Evolutionary conservation across 2,888 invertebrate species (phyloP).

Genomic region (Apodemia duryi): DNA sequence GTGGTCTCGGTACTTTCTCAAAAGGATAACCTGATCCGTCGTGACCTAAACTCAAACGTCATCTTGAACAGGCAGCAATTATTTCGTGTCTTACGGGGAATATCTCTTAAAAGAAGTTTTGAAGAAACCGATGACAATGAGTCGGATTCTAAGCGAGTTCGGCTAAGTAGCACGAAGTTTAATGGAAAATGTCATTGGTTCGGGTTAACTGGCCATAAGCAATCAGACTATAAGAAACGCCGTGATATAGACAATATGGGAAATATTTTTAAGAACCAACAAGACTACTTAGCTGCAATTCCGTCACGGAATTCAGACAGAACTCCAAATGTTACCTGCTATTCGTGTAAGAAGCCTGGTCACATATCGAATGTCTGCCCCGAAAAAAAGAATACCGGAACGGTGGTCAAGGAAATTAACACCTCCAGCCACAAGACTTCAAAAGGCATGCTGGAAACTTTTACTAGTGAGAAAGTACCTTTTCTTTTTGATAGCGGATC

Average conservation of each 20-base stretch:
- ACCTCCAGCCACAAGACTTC: neutral
- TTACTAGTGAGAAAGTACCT: neutral
- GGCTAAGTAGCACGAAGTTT: too few species aligned
- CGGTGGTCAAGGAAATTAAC: neutral
- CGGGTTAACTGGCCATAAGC: too few species aligned
- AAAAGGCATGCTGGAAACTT: neutral
- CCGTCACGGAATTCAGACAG: neutral
- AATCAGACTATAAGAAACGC: too few species aligned
- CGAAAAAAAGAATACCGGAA: neutral
- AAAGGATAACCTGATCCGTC: neutral
- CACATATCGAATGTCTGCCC: neutral
- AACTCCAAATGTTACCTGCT: neutral
- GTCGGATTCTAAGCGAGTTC: too few species aligned
- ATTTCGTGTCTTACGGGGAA: neutral
- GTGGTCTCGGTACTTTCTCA: neutral
- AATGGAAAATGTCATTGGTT: too few species aligned
- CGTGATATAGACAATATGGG: too few species aligned
- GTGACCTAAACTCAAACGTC: neutral
- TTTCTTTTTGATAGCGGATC: constrained; percentile 1
- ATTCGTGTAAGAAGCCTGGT: neutral
- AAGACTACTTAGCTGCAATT: neutral
- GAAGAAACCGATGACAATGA: too few species aligned
- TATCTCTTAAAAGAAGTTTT: neutral
- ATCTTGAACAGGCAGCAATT: neutral
- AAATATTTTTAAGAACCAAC: too few species aligned